These are phyloP conservation scores for Cataglyphis rosenhaueri DNA, from an alignment of 2,888 invertebrate species.

Conservation along the genomic window DNA sequence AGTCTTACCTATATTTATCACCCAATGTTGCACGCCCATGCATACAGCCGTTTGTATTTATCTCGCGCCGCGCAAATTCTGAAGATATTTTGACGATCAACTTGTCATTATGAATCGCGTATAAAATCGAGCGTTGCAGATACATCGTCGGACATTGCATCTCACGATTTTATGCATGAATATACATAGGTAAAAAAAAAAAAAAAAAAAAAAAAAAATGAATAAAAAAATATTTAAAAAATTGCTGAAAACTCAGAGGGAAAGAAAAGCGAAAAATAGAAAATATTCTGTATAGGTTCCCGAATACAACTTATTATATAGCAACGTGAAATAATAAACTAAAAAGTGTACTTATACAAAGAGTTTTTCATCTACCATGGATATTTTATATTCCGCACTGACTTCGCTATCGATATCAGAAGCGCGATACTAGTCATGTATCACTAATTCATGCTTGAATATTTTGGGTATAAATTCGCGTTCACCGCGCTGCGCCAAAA, in stretches of 20 bases:
- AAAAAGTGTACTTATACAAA: background rate
- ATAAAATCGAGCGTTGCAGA: slow-evolving; percentile 1
- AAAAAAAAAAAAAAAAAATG: background rate
- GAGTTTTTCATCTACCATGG: background rate
- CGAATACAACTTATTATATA: background rate
- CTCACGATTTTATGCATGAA: background rate
- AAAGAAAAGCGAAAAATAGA: background rate
- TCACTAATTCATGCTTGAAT: slow-evolving; percentile 51
- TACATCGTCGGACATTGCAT: background rate
- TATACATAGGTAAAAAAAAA: background rate
- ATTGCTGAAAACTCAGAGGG: background rate
- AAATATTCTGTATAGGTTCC: background rate
- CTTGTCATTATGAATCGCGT: background rate
- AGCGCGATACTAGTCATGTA: background rate
- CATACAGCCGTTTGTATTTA: slow-evolving; percentile 74
- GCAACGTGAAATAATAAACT: slow-evolving; percentile 1
- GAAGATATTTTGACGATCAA: slow-evolving; percentile 44
- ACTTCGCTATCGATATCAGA: slow-evolving; percentile 2
- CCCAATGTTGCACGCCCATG: slow-evolving; percentile 42
- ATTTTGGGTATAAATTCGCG: slow-evolving; percentile 57
- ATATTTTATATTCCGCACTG: slow-evolving; percentile 6
- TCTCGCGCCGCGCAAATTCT: slow-evolving; percentile 58
- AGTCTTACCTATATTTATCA: slow-evolving; percentile 67
- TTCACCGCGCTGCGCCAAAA: slow-evolving; percentile 55
- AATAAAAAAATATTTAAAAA: background rate